Percentiles rank a stretch among this genome's conserved stretches.
phyloP scores from a whole-genome alignment of 2,888 invertebrate species.

The Macaria liturata region DNA sequence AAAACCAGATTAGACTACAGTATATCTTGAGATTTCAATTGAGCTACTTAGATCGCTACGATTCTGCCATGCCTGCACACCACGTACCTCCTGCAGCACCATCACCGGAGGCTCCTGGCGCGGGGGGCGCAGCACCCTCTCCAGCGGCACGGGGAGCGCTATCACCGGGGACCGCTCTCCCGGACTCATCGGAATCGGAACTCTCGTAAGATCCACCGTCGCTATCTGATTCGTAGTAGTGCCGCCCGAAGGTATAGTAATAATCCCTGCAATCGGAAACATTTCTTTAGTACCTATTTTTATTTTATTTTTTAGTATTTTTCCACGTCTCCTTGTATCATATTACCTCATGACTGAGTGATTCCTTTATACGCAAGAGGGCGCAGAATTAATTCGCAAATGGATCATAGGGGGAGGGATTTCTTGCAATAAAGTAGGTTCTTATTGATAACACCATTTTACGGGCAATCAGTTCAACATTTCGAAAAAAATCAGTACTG shows the following conservation, averaged over 20 bases:
- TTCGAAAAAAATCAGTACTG: too few species aligned
- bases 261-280: not conserved
- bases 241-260: not conserved
- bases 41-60: too few species aligned
- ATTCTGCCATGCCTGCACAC: too few species aligned
- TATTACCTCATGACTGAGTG: not conserved
- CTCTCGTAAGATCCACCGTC: constrained; percentile 59
- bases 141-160: constrained; percentile 13
- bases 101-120: not conserved
- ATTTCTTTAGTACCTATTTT: not conserved
- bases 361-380: too few species aligned
- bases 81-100: too few species aligned
- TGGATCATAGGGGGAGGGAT: not conserved
- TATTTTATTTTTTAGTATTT: constrained; percentile 13
- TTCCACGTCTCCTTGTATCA: constrained; percentile 8
- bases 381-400: too few species aligned
- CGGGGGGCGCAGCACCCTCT: not conserved
- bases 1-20: too few species aligned
- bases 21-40: too few species aligned
- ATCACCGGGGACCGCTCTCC: constrained; percentile 23
- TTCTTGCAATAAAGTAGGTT: not conserved
- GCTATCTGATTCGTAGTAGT: constrained; percentile 11
- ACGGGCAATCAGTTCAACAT: too few species aligned
- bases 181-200: constrained; percentile 35
- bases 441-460: too few species aligned